Percentiles rank a stretch among this genome's conserved stretches.
These are phyloP conservation scores for Sander lucioperca DNA, from an alignment of 2,113 vertebrate species.

Conservation along the genomic window DNA sequence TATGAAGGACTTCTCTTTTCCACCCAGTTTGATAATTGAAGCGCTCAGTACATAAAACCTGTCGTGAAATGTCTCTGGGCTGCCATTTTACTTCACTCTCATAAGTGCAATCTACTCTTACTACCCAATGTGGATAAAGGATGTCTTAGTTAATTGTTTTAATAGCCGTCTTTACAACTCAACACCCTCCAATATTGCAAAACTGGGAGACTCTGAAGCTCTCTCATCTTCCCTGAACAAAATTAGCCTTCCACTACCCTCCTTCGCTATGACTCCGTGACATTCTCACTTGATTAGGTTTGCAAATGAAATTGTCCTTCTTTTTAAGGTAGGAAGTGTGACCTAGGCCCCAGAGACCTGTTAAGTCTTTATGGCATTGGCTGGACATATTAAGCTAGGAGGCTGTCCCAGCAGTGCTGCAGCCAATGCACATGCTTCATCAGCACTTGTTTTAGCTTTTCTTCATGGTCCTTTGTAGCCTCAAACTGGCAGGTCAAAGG, in stretches of 20 bases:
- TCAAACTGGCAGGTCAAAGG: no score
- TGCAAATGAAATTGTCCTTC: conserved; percentile 77
- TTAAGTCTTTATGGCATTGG: conserved; percentile 72
- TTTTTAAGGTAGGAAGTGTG: conserved; percentile 51
- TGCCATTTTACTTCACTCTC: conserved; percentile 53
- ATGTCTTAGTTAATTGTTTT: conserved; percentile 73
- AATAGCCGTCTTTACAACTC: conserved; percentile 66
- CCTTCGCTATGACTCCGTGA: conserved; percentile 51
- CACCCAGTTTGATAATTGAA: conserved; percentile 46
- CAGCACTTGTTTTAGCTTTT: conserved; percentile 54
- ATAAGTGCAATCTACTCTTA: conserved; percentile 45
- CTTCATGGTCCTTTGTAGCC: conserved; percentile 33
- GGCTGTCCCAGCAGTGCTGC: conserved; percentile 41
- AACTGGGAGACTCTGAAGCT: conserved; percentile 44
- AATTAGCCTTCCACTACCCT: conserved; percentile 47
- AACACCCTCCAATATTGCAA: conserved; percentile 39
- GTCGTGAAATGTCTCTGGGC: conserved; percentile 54
- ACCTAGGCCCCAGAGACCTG: conserved; percentile 70
- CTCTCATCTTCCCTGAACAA: conserved; percentile 39
- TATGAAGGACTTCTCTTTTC: conserved; percentile 32
- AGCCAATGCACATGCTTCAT: conserved; percentile 51
- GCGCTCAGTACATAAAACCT: conserved; percentile 21
- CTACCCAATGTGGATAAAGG: conserved; percentile 50
- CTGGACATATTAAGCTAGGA: conserved; percentile 50
- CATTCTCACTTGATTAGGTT: conserved; percentile 76